Conservation (phyloP, 2,888 invertebrate species). For the Andricus curvator region DNA sequence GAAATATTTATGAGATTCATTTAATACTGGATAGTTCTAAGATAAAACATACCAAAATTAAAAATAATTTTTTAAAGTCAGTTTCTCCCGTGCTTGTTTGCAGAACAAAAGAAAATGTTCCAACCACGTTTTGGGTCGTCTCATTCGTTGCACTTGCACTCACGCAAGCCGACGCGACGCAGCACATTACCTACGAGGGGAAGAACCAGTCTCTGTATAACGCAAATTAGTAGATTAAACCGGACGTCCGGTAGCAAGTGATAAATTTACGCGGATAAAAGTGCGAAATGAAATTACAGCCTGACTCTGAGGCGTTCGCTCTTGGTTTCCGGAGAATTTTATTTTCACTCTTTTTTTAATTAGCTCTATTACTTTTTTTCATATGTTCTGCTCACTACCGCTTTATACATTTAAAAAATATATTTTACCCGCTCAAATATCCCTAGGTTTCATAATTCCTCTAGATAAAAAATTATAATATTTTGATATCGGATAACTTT, state of each 20-base stretch:
- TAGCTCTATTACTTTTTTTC: constrained; percentile 28
- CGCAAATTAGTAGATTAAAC: constrained; percentile 41
- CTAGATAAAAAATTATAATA: no score
- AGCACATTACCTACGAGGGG: constrained; percentile 36
- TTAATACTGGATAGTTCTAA: neutral
- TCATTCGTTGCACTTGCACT: constrained; percentile 32
- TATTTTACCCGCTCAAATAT: neutral
- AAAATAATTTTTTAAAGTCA: constrained; percentile 7
- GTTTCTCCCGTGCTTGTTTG: neutral
- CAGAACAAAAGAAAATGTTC: constrained; percentile 15
- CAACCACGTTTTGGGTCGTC: constrained; percentile 28
- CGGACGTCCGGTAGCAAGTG: constrained; percentile 40
- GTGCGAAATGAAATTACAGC: constrained; percentile 37
- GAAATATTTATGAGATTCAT: neutral
- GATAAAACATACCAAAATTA: neutral
- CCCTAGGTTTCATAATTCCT: no score
- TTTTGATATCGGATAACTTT: no score
- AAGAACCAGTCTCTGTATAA: constrained; percentile 29
- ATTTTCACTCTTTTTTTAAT: constrained; percentile 27
- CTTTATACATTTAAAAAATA: neutral
- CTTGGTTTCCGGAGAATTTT: constrained; percentile 25
- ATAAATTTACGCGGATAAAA: constrained; percentile 40
- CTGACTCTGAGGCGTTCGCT: constrained; percentile 35
- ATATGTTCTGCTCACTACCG: constrained; percentile 20
- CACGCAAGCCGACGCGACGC: constrained; percentile 7